These are phyloP conservation scores for Diplazon laetatorius DNA, from an alignment of 2,888 invertebrate genomes.

Conservation along the genomic window DNA sequence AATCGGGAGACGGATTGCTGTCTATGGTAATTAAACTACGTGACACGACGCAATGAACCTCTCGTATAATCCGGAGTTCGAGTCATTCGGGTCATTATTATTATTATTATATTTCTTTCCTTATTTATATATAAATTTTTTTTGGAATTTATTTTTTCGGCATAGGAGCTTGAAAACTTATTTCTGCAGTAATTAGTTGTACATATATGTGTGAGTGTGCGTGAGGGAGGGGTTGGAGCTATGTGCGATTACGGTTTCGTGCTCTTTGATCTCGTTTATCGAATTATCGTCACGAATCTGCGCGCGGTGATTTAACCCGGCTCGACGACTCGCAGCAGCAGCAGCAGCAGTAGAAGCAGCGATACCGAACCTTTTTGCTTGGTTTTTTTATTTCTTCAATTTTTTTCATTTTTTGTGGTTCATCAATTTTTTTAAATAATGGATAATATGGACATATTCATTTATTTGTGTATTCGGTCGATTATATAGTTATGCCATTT, in stretches of 20 bases:
- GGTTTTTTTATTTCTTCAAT: not conserved
- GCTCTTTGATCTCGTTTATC: constrained; percentile 18
- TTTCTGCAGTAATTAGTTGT: not conserved
- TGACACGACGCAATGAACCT: constrained; percentile 18
- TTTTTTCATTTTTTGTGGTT: too few species aligned
- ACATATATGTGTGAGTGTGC: not conserved
- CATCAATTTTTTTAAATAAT: too few species aligned
- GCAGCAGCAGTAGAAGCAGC: too few species aligned
- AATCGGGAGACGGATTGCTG: constrained; percentile 13
- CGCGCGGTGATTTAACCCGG: constrained; percentile 6
- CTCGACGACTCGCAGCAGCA: not conserved
- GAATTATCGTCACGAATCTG: not conserved
- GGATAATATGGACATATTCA: too few species aligned
- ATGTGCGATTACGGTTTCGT: not conserved
- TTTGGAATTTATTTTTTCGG: constrained; percentile 2
- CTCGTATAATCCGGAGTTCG: constrained; percentile 3
- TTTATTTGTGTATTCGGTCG: too few species aligned
- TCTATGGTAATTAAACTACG: constrained; percentile 17
- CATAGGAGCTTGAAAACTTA: not conserved
- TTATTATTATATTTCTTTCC: too few species aligned
- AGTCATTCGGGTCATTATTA: too few species aligned
- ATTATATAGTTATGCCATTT: too few species aligned
- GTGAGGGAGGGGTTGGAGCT: too few species aligned
- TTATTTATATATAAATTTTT: too few species aligned
- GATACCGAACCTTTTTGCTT: not conserved